Base-by-base conservation (phyloP, 2,888 invertebrate genomes). In the Eudemis profundana region DNA sequence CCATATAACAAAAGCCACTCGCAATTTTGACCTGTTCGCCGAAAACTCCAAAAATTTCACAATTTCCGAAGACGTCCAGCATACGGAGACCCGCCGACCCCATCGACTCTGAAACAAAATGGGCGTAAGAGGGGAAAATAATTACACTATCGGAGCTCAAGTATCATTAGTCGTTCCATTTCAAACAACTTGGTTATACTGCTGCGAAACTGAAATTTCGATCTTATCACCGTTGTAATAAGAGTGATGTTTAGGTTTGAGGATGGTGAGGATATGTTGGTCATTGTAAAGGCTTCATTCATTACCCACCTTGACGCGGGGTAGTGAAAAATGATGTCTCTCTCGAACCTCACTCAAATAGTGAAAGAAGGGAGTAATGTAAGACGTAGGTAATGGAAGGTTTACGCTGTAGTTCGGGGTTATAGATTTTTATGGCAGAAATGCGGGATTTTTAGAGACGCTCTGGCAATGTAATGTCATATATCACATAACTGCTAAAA, bases 261-360 rank as follows among this genome's bases (percentile, higher is more conserved):
- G 61, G 46, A 38, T 3, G 8, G 65, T 23, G 53, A 47, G 19
- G 51, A 36, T 51, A 65, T 15, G 7, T 29, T 51, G 62, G 68
- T 27, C 19, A 36, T 53, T 33, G 64, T 53, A 50, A 63, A 60
- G 53, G 63, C 60, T 60, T 60, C 63, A 64, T 64, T 67, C 64
- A 82, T 81, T 78, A 79, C 76, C 70, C 71, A 71, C 50, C 71
- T 69, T 76, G 81, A 78, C 77, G 70, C 66, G 61, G 70, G 72
- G 74, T 66, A 70, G 76, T 82, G 83, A 83, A 78, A 82, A 82
- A 83, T 82, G 82, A 82, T 80, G 78, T 77, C 74, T 77, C 62
- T 67, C 64, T 73, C 62, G 59, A 74, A 73, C 75, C 74, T 66
- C 71, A 73, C 78, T 78, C 73, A 73, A 73, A 70, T 72, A 74